phyloP scores from a whole-genome alignment of 1,140 invertebrate species.

The Cotesia vestalis region DNA sequence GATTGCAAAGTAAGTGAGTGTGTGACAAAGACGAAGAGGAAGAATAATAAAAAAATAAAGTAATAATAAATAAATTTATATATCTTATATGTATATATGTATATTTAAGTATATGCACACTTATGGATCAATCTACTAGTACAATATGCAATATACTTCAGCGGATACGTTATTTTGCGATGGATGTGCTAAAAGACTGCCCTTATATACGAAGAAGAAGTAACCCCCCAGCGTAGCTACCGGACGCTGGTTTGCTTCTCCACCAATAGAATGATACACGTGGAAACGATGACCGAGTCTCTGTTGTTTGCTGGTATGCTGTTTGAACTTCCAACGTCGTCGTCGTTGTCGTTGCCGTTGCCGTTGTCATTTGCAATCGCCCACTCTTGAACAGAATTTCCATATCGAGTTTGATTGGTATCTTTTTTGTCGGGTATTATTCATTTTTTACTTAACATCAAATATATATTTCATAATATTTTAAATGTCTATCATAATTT shows the following conservation, averaged over 20 bases:
- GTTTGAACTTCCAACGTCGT: constrained; percentile 13
- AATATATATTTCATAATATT: no score
- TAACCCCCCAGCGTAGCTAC: constrained; percentile 35
- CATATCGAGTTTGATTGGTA: constrained; percentile 12
- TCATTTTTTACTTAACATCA: no score
- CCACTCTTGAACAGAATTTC: constrained; percentile 2
- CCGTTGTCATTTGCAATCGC: not conserved
- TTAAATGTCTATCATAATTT: not conserved
- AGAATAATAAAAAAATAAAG: no score
- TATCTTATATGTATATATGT: no score
- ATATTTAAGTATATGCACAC: not conserved
- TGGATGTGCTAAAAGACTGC: constrained; percentile 40
- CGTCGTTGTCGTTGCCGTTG: no score
- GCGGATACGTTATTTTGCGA: constrained; percentile 12
- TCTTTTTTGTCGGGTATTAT: no score
- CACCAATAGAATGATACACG: constrained; percentile 48
- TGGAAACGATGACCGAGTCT: constrained; percentile 26
- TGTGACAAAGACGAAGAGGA: no score
- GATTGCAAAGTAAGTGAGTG: not conserved
- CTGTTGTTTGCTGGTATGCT: constrained; percentile 7
- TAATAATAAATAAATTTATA: no score
- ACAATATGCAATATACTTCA: not conserved
- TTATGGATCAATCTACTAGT: not conserved
- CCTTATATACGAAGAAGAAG: constrained; percentile 51
- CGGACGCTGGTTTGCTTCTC: constrained; percentile 31